A percentile compares a stretch with the other conserved stretches of the same genome.
Conservation (phyloP, 2,888 invertebrate species). For the Celastrina argiolus region DNA sequence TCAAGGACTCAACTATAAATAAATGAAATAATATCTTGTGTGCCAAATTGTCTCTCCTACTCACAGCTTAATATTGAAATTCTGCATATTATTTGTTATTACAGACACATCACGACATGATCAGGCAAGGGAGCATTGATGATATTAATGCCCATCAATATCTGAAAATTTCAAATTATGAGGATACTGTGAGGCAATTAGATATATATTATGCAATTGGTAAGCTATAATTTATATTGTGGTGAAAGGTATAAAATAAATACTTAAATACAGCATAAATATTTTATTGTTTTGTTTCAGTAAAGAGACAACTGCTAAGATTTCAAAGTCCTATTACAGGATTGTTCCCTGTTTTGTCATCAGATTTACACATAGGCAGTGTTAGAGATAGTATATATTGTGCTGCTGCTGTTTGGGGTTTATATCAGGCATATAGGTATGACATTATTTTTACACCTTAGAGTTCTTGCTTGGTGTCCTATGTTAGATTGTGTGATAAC, state of each 20-base stretch:
- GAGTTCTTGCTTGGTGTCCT: no score
- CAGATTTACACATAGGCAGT: slow-evolving; percentile 88
- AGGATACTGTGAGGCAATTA: slow-evolving; percentile 92
- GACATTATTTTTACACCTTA: neutral
- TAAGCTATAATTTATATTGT: no score
- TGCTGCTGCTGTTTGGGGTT: slow-evolving; percentile 96
- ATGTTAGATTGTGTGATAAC: no score
- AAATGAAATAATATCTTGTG: no score
- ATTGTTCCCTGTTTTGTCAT: slow-evolving; percentile 91
- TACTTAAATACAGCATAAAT: neutral
- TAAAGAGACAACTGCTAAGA: slow-evolving; percentile 92
- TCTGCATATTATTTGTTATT: slow-evolving; percentile 22
- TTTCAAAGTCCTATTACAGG: slow-evolving; percentile 97
- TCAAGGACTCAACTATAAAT: no score
- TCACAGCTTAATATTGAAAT: no score
- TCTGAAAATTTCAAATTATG: slow-evolving; percentile 90
- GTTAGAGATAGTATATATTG: slow-evolving; percentile 98
- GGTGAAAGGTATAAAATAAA: no score
- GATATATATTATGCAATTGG: slow-evolving; percentile 97
- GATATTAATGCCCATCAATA: slow-evolving; percentile 88
- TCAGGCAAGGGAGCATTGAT: slow-evolving; percentile 83
- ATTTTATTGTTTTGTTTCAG: slow-evolving; percentile 61
- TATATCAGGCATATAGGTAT: slow-evolving; percentile 96
- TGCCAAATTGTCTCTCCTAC: no score
- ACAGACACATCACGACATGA: slow-evolving; percentile 60